A percentile compares a stretch with the other conserved stretches of the same genome.
These are phyloP conservation scores for Lutraria rhynchaena DNA, from an alignment of 1,140 invertebrate species.

Conservation along the genomic window DNA sequence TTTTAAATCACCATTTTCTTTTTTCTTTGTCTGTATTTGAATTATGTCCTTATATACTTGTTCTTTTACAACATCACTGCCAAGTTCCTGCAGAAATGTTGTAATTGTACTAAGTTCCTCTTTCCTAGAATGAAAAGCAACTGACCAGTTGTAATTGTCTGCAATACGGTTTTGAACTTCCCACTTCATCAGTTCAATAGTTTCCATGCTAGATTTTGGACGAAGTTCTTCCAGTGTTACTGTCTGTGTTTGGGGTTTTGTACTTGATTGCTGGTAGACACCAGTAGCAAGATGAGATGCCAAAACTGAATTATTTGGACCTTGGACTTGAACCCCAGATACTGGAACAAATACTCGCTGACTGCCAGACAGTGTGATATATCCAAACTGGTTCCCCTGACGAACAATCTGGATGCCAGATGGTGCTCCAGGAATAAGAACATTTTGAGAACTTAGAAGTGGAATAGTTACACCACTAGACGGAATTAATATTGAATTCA, in stretches of 20 bases:
- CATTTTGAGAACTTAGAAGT: conserved; percentile 13
- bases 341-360: conserved; percentile 55
- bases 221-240: conserved; percentile 51
- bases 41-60: conserved; percentile 95
- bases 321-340: neutral
- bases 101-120: conserved; percentile 87
- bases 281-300: conserved; percentile 54
- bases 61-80: conserved; percentile 95
- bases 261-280: conserved; percentile 81
- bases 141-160: conserved; percentile 70
- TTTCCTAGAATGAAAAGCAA: conserved; percentile 68
- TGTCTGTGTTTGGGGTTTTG: conserved; percentile 76
- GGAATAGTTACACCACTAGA: neutral
- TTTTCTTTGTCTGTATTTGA: conserved; percentile 92
- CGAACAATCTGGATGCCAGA: conserved; percentile 11
- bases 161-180: conserved; percentile 71
- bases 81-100: conserved; percentile 96
- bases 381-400: conserved; percentile 56
- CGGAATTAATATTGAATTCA: neutral
- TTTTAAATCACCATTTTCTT: conserved; percentile 85
- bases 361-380: conserved; percentile 51
- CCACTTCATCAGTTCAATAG: conserved; percentile 71
- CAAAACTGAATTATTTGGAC: conserved; percentile 29
- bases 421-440: neutral
- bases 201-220: conserved; percentile 72